Conservation (phyloP, 2,888 invertebrate genomes). For the Eudemis profundana region DNA sequence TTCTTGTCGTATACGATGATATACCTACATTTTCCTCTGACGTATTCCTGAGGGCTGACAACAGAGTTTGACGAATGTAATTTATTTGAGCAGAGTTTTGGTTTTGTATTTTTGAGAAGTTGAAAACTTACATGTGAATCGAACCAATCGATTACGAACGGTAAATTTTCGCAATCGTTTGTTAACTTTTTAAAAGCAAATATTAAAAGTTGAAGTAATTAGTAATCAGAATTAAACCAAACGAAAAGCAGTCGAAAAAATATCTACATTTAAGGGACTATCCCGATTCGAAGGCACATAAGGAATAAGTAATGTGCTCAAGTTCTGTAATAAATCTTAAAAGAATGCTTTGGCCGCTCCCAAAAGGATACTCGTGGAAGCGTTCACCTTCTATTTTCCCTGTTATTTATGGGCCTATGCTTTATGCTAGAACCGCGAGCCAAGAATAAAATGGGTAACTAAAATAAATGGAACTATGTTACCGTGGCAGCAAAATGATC, state of each 20-base stretch:
- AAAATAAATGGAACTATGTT: constrained; percentile 79
- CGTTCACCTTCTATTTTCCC: constrained; percentile 84
- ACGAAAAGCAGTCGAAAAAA: constrained; percentile 57
- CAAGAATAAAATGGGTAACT: constrained; percentile 83
- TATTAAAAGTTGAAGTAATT: constrained; percentile 38
- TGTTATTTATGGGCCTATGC: constrained; percentile 84
- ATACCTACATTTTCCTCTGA: no score
- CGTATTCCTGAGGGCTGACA: no score
- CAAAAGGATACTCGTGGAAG: constrained; percentile 84
- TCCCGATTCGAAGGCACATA: constrained; percentile 76
- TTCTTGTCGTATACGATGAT: no score
- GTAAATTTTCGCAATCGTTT: constrained; percentile 1
- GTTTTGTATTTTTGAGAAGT: neutral
- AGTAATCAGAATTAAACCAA: constrained; percentile 47
- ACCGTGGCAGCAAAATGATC: constrained; percentile 76
- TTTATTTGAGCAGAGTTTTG: no score
- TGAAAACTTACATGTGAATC: neutral
- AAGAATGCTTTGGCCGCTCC: constrained; percentile 84
- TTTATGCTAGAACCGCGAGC: constrained; percentile 81
- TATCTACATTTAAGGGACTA: constrained; percentile 67
- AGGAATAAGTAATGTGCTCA: constrained; percentile 84
- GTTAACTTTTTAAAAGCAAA: constrained; percentile 19
- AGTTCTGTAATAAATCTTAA: constrained; percentile 84
- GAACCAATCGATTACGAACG: neutral
- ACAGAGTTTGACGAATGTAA: no score